Percentiles rank a stretch among this genome's conserved stretches.
These are phyloP conservation scores for Chrysotoxum bicinctum DNA, from an alignment of 2,888 invertebrate species.

Conservation along the genomic window DNA sequence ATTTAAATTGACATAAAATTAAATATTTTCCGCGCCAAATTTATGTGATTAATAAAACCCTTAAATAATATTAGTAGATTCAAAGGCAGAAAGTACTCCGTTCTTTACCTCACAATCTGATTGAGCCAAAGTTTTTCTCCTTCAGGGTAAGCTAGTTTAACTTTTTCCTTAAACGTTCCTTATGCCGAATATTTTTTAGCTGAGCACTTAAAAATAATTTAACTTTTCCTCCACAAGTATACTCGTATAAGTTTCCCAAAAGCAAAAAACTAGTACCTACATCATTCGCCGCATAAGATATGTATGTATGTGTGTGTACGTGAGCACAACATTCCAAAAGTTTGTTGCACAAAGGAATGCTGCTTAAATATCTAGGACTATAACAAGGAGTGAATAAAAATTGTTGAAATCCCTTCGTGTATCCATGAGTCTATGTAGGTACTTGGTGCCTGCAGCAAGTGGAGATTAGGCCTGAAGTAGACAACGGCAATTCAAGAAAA, in stretches of 20 bases:
- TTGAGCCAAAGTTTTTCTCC: neutral
- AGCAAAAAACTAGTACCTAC: neutral
- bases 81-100: neutral
- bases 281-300: constrained; percentile 3
- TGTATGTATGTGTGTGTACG: neutral
- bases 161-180: neutral
- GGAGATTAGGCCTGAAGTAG: constrained; percentile 43
- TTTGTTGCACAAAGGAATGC: constrained; percentile 20
- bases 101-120: neutral
- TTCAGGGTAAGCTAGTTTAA: neutral
- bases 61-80: neutral
- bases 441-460: constrained; percentile 1
- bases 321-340: constrained; percentile 24
- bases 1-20: too few species aligned
- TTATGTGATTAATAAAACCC: neutral
- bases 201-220: constrained; percentile 16
- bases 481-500: constrained; percentile 1
- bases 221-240: constrained; percentile 3
- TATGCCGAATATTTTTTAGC: neutral
- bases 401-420: constrained; percentile 17
- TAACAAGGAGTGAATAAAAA: constrained; percentile 18
- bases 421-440: neutral
- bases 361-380: neutral
- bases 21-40: too few species aligned
- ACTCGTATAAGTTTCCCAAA: neutral